phyloP scores from a whole-genome alignment of 2,113 vertebrate species.

The Melanotaenia duboulayi region DNA sequence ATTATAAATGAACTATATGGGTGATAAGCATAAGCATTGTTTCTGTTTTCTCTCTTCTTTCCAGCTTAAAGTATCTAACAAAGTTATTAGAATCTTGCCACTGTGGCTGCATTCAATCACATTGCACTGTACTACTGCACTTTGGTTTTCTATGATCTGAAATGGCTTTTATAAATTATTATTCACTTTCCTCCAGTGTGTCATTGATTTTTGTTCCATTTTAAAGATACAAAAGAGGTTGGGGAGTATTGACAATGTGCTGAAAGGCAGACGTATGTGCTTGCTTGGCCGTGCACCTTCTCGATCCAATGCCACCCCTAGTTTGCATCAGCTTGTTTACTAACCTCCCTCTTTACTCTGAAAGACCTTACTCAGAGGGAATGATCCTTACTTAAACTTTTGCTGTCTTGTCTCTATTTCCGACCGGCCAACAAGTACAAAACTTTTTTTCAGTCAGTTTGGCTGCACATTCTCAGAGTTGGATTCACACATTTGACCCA shows the following conservation, averaged over 20 bases:
- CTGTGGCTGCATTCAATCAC: slow-evolving; percentile 41
- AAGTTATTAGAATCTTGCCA: slow-evolving; percentile 35
- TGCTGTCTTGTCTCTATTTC: slow-evolving; percentile 20
- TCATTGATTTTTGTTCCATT: slow-evolving; percentile 57
- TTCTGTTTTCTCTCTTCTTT: slow-evolving; percentile 39
- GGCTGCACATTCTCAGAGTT: slow-evolving; percentile 1
- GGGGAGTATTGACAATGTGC: slow-evolving; percentile 40
- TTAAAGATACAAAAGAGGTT: slow-evolving; percentile 34
- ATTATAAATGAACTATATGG: slow-evolving; percentile 41
- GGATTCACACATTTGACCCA: slow-evolving; percentile 14
- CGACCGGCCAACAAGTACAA: slow-evolving; percentile 23
- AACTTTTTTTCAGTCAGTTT: slow-evolving; percentile 24
- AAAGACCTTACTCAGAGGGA: slow-evolving; percentile 41
- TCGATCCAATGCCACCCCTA: slow-evolving; percentile 39
- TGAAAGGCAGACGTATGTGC: slow-evolving; percentile 42
- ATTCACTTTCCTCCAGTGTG: slow-evolving; percentile 25
- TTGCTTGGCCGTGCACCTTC: slow-evolving; percentile 36
- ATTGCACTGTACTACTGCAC: slow-evolving; percentile 54
- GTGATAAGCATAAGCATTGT: slow-evolving; percentile 30
- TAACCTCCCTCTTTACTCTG: slow-evolving; percentile 37
- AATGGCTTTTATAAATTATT: slow-evolving; percentile 57
- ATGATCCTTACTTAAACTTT: slow-evolving; percentile 52
- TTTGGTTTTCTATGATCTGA: slow-evolving; percentile 61
- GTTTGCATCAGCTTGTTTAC: slow-evolving; percentile 62
- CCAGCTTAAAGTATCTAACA: slow-evolving; percentile 29